Base-by-base conservation (phyloP, 2,888 invertebrate species). In the Drosophila mimica region DNA sequence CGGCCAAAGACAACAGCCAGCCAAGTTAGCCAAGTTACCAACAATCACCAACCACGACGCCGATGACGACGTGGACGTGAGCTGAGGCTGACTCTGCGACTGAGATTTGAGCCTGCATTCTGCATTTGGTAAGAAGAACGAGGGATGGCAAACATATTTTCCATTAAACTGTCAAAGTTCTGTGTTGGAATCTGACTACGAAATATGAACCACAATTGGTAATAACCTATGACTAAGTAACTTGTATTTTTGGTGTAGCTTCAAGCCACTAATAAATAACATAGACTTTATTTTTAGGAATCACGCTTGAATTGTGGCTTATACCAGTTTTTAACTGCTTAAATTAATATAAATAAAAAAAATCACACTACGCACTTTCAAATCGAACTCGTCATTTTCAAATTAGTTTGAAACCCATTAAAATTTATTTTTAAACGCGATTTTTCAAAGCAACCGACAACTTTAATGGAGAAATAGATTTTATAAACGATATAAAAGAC, bases 1-100 rank as follows among this genome's bases (percentile, higher is more conserved):
- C 68, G 83, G 85, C 76, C 70, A 82, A 64, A 84, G 67, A 70
- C 70, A 76, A 67, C 58, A 48, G 62, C 74, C 64, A 64, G 43
- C 66, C 58, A 57, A 71, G 49, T 60, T 61, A 59, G 43, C 69
- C 54, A 59, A 65, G 57, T 61, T 59, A 63, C 46, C 8, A 46
- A 46, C 79, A 80, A 69, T 77, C 69, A 67, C 81, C 70, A 82
- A 34, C 46, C 63, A 49, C 60, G 56, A 54, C 56, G 62, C 49
- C 59, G 52, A 56, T 34, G 63, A 63, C 59, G 56, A 25, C 36
- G 70, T 76, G 54, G 20, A 65, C 71, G 72, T 70, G 43, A 59
- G 56, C 59, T 20, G 25, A 62, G 70, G 33, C 48, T 46, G 36
- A 51, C 49, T 30, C 46, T 40, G 30, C 7, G 46, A 8, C 46